Base-by-base conservation (phyloP, 2,888 invertebrate genomes). In the Philopedon plagiatum region DNA sequence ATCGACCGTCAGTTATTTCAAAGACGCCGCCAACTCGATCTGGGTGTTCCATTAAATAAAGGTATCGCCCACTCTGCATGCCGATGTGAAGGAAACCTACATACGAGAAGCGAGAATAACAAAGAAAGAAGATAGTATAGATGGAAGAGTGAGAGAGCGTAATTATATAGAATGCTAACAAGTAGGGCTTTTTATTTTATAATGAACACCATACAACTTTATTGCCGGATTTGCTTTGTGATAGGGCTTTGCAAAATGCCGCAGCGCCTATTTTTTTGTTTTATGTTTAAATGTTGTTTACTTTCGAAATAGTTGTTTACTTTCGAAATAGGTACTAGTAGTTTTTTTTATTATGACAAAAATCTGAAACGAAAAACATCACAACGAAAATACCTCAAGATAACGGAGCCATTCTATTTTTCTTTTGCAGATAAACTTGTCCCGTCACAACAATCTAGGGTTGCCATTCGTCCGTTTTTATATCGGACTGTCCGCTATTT, bases 31-130 rank as follows among this genome's bases (percentile, higher is more conserved):
- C 84, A 80, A 81, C 83, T 80, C 85, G 82, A 84, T 84, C 82
- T 85, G 84, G 85, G 85, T 85, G 84, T 85, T 85, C 84, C 83
- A 81, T 83, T 83, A 83, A 82, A 82, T 80, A 80, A 80, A 80
- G 80, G 81, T 76, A 79, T 82, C 83, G 84, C 83, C 84, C 83
- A 84, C 82, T 80, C 75, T 56, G 76, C 73, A 51, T 64, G 54
- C 66, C 61, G 69, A 58, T 23, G 66, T 49, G 69, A 72, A 61
- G 75, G 44, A 32, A 29, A 56, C 61, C 68, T 54, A 64, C 34
- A 23, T 15, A 32, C 11, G 32, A 49, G n/a, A 32, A 11, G 49
- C 13, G 26, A 58, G 75, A 62, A 67, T 61, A 67, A 75, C 61
- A 67, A 62, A 60, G 74, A 70, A 49, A 58, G 56, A 62, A 39